Conservation (phyloP, 2,797 vertebrate genomes). For the Rhyacichthys aspro region DNA sequence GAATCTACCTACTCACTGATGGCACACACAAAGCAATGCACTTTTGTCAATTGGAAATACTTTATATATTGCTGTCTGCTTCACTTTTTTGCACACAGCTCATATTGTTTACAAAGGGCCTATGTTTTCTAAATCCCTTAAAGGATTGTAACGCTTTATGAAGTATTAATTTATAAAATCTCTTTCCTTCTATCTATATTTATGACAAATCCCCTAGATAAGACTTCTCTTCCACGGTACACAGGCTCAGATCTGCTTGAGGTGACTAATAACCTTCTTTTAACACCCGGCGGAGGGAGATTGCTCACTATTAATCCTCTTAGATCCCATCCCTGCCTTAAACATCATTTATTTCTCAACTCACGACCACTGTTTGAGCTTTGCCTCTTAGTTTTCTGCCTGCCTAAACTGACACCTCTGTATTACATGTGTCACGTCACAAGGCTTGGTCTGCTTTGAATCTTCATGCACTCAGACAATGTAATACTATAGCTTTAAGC, state of each 20-base stretch:
- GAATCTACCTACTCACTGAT: too few species aligned
- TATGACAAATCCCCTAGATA: not conserved
- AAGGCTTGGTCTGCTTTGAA: constrained; percentile 29
- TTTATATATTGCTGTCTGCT: too few species aligned
- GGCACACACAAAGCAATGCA: too few species aligned
- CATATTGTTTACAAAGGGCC: too few species aligned
- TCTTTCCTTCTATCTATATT: too few species aligned
- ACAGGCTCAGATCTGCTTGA: constrained; percentile 15
- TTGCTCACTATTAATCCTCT: constrained; percentile 34
- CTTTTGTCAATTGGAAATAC: too few species aligned
- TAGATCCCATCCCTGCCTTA: constrained; percentile 14
- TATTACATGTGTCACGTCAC: constrained; percentile 37
- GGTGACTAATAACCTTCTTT: constrained; percentile 12
- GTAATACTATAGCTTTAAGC: not conserved
- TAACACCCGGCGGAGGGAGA: not conserved
- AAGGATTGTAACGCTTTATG: too few species aligned
- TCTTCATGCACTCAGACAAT: constrained; percentile 2
- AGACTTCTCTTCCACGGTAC: constrained; percentile 6
- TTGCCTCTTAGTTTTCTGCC: not conserved
- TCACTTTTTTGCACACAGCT: too few species aligned
- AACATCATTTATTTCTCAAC: constrained; percentile 25
- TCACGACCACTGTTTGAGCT: constrained; percentile 22
- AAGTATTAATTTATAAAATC: too few species aligned
- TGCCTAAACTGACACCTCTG: constrained; percentile 18
- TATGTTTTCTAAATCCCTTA: not conserved